A percentile compares a stretch with the other conserved stretches of the same genome.
These are phyloP conservation scores for Pentamera pediparva DNA, from an alignment of 53 echinoderm and acorn worm species.

Conservation along the genomic window DNA sequence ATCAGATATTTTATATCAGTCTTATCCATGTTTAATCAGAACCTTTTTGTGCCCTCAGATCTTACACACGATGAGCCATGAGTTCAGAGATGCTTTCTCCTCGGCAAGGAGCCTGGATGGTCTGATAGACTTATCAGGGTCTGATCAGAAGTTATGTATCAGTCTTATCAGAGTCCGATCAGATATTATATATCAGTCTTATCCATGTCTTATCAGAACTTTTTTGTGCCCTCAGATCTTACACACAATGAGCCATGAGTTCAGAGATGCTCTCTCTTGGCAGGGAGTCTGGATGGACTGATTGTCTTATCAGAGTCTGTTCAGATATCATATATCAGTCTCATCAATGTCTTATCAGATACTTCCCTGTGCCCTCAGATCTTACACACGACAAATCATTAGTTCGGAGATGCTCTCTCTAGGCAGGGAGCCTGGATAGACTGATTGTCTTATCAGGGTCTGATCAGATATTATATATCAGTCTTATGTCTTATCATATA, in stretches of 20 bases:
- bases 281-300: slow-evolving; percentile 61
- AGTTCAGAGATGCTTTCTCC: slow-evolving; percentile 66
- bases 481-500: background rate
- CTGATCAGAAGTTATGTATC: too few relatives aligned
- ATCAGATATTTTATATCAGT: too few relatives aligned
- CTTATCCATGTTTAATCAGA: too few relatives aligned
- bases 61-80: slow-evolving; percentile 87
- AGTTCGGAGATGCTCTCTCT: slow-evolving; percentile 59
- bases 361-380: slow-evolving; percentile 50
- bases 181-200: too few relatives aligned
- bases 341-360: too few relatives aligned
- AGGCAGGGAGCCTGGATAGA: slow-evolving; percentile 55
- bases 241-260: slow-evolving; percentile 91
- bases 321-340: too few relatives aligned
- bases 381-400: slow-evolving; percentile 78
- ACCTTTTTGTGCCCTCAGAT: slow-evolving; percentile 44
- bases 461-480: too few relatives aligned
- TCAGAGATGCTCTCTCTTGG: slow-evolving; percentile 56
- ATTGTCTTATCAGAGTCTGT: too few relatives aligned
- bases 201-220: too few relatives aligned
- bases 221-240: slow-evolving; percentile 56
- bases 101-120: slow-evolving; percentile 60
- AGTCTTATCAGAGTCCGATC: too few relatives aligned
- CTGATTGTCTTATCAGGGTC: too few relatives aligned
- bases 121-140: too few relatives aligned